Evolutionary conservation across 2,888 invertebrate species (phyloP).

Genomic region (Euproctis similis): DNA sequence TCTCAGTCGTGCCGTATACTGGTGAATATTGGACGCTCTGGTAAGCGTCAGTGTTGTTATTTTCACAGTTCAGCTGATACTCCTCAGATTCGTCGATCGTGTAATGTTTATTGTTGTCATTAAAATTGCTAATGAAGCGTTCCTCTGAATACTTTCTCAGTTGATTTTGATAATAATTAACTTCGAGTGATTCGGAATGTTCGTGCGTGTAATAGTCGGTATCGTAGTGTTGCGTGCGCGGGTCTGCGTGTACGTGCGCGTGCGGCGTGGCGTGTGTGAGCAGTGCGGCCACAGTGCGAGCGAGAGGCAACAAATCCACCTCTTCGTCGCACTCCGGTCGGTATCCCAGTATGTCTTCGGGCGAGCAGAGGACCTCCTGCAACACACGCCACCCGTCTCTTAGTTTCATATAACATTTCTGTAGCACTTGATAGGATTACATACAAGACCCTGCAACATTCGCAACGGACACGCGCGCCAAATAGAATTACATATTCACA

Average conservation of each 20-base stretch:
- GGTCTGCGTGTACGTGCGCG: constrained; percentile 62
- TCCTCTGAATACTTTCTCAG: constrained; percentile 50
- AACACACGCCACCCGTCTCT: constrained; percentile 77
- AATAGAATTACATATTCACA: too few relatives aligned
- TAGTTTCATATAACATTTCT: constrained; percentile 42
- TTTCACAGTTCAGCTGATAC: constrained; percentile 46
- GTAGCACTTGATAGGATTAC: constrained; percentile 53
- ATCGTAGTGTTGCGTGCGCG: constrained; percentile 18
- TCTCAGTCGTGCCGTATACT: constrained; percentile 43
- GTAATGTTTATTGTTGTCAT: constrained; percentile 32
- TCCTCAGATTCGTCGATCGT: constrained; percentile 64
- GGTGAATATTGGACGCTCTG: constrained; percentile 40
- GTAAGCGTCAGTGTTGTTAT: constrained; percentile 39
- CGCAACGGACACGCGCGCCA: too few relatives aligned
- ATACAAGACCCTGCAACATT: constrained; percentile 59
- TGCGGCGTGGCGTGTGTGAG: constrained; percentile 64
- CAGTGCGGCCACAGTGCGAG: constrained; percentile 46
- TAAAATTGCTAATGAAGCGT: constrained; percentile 51
- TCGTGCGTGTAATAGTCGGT: constrained; percentile 30
- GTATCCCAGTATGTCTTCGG: constrained; percentile 75
- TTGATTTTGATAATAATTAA: constrained; percentile 49
- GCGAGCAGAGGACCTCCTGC: constrained; percentile 80
- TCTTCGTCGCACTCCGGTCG: constrained; percentile 33
- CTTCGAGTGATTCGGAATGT: constrained; percentile 35
- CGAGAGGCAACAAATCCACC: constrained; percentile 39